phyloP scores from a whole-genome alignment of 1,140 invertebrate genomes.

The Drosophila baimaii region DNA sequence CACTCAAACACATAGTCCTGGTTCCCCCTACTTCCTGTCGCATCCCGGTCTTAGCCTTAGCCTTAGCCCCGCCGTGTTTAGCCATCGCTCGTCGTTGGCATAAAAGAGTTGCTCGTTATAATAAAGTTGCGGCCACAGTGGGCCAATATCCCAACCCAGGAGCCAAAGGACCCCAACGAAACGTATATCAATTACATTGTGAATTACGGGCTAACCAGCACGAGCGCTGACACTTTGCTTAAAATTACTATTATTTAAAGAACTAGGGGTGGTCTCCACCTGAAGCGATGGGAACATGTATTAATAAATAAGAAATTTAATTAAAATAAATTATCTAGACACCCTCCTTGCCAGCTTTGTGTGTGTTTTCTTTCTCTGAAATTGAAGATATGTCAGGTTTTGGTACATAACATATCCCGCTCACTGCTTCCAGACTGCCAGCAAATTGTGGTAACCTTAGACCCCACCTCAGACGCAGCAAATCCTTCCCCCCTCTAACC shows the following conservation, averaged over 20 bases:
- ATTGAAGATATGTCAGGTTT: conserved; percentile 4
- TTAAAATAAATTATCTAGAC: not conserved
- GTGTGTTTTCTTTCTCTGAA: not conserved
- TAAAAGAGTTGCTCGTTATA: conserved; percentile 42
- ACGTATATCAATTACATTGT: conserved; percentile 54
- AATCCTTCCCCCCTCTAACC: conserved; percentile 3
- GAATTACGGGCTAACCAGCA: conserved; percentile 19
- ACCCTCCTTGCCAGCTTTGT: not conserved
- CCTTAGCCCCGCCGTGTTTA: conserved; percentile 9
- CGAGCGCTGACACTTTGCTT: not conserved
- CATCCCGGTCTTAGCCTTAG: conserved; percentile 8
- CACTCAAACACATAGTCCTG: conserved; percentile 2
- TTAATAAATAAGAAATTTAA: too few relatives aligned
- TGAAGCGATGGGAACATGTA: too few relatives aligned
- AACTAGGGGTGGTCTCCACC: not conserved
- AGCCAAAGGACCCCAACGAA: conserved; percentile 13
- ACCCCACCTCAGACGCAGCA: not conserved
- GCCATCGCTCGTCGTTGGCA: conserved; percentile 27
- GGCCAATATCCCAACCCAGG: conserved; percentile 33
- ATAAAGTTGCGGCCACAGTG: conserved; percentile 56
- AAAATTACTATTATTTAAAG: not conserved
- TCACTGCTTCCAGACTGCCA: conserved; percentile 2
- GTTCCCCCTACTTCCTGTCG: not conserved
- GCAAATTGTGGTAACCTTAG: conserved; percentile 22
- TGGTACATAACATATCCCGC: conserved; percentile 6